Evolutionary conservation across 2,888 invertebrate species (phyloP), one percentile per base, ranked within the genome.

Genomic region (Nomada goodeniana): DNA sequence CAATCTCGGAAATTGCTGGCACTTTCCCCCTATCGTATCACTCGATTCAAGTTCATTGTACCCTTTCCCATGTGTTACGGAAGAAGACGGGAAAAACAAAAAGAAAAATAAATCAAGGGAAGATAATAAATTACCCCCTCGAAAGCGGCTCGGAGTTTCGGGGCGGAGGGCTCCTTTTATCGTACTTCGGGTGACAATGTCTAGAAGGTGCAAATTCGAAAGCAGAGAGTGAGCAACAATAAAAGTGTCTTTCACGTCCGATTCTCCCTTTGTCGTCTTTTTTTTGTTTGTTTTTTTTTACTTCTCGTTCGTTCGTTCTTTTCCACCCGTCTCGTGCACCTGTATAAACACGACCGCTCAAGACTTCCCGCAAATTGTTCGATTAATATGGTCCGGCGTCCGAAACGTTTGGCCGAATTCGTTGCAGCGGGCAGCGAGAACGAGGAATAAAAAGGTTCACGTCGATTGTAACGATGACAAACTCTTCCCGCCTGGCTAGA

Each of bases 151-250:
- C 13, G 23, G 23, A 2, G 23, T 57, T 20, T 55, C 20, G 57
- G 71, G 20, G 9, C 47, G 68, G 55, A 47, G 15, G 15, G 64
- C 67, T 71, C 13, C 53, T 71, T 71, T 67, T 65, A 44, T 26
- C 57, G 36, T 75, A 55, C 50, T 61, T 78, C 60, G 23, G 75
- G 44, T 44, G 73, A 71, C 47, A n/a, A 59, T 29, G 53, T 55
- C 73, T 77, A 85, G 36, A 7, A 77, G 55, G 83, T 84, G 78
- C 78, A 69, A 84, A 86, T 78, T 78, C 65, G 20, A 79, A 84
- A 84, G 86, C 82, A 84, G 87, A 87, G 87, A 87, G 86, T 86
- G 86, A 86, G 87, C 86, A 86, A 87, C 69, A 72, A 84, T 80
- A 83, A 83, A 71, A 84, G 73, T 67, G 53, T 75, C 9, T 68